A percentile compares a stretch with the other conserved stretches of the same genome.
Conservation (phyloP, 2,113 vertebrate genomes). For the Notothenia coriiceps region DNA sequence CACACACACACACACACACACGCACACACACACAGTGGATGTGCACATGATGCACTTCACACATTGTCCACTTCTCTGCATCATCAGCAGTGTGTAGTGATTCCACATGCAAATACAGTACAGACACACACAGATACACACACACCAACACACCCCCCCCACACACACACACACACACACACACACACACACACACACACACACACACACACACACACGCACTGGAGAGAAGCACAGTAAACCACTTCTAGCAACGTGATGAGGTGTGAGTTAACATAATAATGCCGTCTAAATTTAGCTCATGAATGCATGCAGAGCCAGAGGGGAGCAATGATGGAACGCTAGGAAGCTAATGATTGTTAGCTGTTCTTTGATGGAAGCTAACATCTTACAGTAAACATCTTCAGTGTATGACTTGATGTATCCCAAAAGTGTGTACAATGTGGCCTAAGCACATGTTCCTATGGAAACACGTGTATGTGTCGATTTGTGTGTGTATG, state of each 20-base stretch:
- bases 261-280: conserved; percentile 71
- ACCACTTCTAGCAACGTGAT: conserved; percentile 75
- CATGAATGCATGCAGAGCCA: conserved; percentile 60
- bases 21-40: conserved; percentile 26
- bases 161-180: conserved; percentile 20
- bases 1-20: conserved; percentile 5
- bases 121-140: conserved; percentile 7
- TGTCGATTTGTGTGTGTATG: conserved; percentile 25
- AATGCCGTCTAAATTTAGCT: conserved; percentile 78
- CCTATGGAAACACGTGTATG: not conserved
- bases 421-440: not conserved
- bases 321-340: conserved; percentile 51
- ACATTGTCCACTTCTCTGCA: conserved; percentile 68
- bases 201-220: conserved; percentile 17
- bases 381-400: not conserved
- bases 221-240: conserved; percentile 76
- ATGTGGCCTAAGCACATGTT: conserved; percentile 19
- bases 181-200: conserved; percentile 22
- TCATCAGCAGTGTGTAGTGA: conserved; percentile 69
- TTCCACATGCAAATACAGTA: conserved; percentile 42
- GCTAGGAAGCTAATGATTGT: conserved; percentile 49
- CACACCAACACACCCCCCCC: conserved; percentile 22
- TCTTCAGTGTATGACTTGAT: not conserved
- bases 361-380: conserved; percentile 28
- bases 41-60: conserved; percentile 69